Conservation (phyloP, 2,113 vertebrate genomes). For the Ctenodactylus gundi region DNA sequence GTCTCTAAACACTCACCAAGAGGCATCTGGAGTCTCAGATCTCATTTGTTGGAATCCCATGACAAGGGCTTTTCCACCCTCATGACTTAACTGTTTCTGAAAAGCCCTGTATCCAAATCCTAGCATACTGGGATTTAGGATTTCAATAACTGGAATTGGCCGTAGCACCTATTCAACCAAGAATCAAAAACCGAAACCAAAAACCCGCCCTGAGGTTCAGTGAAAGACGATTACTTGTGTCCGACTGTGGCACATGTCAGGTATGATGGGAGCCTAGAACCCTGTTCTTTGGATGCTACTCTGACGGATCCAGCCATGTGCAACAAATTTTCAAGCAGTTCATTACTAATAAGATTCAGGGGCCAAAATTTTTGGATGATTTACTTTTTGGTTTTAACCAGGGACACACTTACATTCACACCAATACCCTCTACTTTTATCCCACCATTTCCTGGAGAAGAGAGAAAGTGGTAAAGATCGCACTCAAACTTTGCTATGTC, state of each 20-base stretch:
- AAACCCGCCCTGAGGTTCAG: not conserved
- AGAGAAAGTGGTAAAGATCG: not conserved
- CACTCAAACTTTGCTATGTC: not conserved
- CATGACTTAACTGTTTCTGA: not conserved
- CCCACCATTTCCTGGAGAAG: not conserved
- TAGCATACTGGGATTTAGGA: not conserved
- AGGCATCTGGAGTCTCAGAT: too few relatives aligned
- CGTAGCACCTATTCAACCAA: not conserved
- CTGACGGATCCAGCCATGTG: not conserved
- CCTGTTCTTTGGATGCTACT: not conserved
- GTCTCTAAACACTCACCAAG: too few relatives aligned
- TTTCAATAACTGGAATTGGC: not conserved
- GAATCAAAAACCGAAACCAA: too few relatives aligned
- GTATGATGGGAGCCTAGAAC: not conserved
- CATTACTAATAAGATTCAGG: not conserved
- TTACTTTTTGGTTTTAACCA: slow-evolving; percentile 27
- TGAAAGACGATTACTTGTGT: not conserved
- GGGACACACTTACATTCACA: not conserved
- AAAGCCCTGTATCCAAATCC: not conserved
- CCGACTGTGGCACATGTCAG: not conserved
- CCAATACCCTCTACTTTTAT: not conserved
- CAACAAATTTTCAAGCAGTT: not conserved
- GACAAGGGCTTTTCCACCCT: not conserved
- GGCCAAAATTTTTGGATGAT: not conserved
- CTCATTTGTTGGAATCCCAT: not conserved